These are phyloP conservation scores for Hartigia nigra DNA, from an alignment of 2,888 invertebrate genomes.

Conservation along the genomic window DNA sequence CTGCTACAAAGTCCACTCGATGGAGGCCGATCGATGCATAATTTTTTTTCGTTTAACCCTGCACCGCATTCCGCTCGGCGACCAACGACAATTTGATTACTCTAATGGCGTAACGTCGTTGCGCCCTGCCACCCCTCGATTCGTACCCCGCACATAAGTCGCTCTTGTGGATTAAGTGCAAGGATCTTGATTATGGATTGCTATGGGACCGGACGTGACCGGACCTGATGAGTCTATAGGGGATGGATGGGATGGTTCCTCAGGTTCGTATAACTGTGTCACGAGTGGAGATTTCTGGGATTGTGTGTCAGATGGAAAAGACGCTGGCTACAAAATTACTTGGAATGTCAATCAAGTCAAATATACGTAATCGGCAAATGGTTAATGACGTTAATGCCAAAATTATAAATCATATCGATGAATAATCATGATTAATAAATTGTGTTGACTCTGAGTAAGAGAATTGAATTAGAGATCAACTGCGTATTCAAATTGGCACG, in stretches of 20 bases:
- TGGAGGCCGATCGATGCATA: constrained; percentile 26
- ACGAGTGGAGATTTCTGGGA: too few species aligned
- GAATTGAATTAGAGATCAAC: background rate
- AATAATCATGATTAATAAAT: background rate
- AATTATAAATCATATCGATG: background rate
- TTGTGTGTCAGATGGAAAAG: too few species aligned
- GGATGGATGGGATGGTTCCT: background rate
- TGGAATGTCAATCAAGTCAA: background rate
- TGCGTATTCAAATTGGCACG: background rate
- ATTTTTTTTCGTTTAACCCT: constrained; percentile 51
- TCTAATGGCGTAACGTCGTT: constrained; percentile 56
- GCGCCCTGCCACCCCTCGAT: constrained; percentile 25
- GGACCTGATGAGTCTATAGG: background rate
- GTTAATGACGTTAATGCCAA: background rate
- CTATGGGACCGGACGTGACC: constrained; percentile 1
- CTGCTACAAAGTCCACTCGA: constrained; percentile 24
- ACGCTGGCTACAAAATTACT: too few species aligned
- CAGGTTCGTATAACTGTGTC: background rate
- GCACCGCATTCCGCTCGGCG: constrained; percentile 37
- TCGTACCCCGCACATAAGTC: constrained; percentile 12
- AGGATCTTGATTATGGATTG: background rate
- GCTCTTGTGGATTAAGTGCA: constrained; percentile 1
- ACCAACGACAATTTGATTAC: constrained; percentile 55
- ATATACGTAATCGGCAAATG: background rate
- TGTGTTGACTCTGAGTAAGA: background rate